Evolutionary conservation across 1,140 invertebrate species (phyloP).

Genomic region (Eupeodes corollae): DNA sequence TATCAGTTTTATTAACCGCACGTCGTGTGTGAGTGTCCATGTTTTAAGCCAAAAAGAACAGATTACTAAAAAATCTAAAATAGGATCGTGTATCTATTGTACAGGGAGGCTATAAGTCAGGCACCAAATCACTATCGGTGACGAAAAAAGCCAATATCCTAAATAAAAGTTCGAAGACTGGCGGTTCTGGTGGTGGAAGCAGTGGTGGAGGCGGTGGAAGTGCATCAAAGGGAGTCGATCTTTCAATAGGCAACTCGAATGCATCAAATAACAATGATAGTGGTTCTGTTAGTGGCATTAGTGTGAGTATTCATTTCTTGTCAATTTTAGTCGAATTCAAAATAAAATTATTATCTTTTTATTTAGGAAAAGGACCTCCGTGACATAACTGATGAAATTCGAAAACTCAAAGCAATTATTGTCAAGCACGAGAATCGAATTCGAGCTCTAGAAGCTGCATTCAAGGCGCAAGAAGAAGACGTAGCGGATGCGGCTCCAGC

Average conservation of each 20-base stretch:
- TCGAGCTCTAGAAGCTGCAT: slow-evolving; percentile 42
- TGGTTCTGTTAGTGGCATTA: slow-evolving; percentile 16
- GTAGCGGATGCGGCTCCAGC: slow-evolving; percentile 26
- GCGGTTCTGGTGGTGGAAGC: slow-evolving; percentile 16
- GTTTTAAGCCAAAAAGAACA: slow-evolving; percentile 16
- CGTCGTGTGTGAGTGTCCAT: slow-evolving; percentile 24
- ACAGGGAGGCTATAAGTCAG: slow-evolving; percentile 47
- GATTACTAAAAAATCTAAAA: slow-evolving; percentile 33
- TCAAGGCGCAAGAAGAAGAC: slow-evolving; percentile 19
- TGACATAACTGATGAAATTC: slow-evolving; percentile 73
- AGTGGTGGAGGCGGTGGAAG: slow-evolving; percentile 18
- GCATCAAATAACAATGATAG: too few species aligned
- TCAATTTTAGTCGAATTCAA: not conserved
- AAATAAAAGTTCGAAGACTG: slow-evolving; percentile 41
- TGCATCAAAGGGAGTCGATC: slow-evolving; percentile 26
- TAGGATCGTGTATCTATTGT: slow-evolving; percentile 49
- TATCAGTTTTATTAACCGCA: slow-evolving; percentile 19
- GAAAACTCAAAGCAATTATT: slow-evolving; percentile 84
- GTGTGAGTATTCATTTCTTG: slow-evolving; percentile 14
- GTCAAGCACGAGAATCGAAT: slow-evolving; percentile 86
- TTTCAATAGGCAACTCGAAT: slow-evolving; percentile 9
- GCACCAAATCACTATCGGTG: slow-evolving; percentile 44
- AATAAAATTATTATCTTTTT: not conserved
- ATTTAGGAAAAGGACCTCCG: slow-evolving; percentile 53
- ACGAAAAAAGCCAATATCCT: slow-evolving; percentile 58